Conservation (phyloP, 2,797 vertebrate species). For the Ambastaia sidthimunki region DNA sequence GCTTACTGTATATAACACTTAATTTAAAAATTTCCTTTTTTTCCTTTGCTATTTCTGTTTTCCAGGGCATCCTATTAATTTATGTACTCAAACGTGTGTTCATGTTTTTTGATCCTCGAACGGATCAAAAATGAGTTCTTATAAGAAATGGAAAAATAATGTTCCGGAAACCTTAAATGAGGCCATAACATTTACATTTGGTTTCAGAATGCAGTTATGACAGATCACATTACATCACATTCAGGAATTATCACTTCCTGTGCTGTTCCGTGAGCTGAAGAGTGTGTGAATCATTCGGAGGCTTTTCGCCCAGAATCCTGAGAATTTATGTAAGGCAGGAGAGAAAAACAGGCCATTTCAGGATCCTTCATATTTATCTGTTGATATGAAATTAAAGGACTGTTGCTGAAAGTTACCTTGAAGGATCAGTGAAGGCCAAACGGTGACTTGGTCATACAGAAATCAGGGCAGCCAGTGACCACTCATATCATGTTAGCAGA, state of each 20-base stretch:
- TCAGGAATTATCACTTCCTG: conserved; percentile 78
- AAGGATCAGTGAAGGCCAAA: neutral
- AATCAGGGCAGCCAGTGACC: neutral
- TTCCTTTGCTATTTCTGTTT: no score
- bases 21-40: no score
- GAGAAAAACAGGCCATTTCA: conserved; percentile 21
- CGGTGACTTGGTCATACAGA: neutral
- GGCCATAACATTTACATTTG: neutral
- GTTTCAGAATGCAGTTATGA: conserved; percentile 32
- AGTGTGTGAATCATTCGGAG: conserved; percentile 12
- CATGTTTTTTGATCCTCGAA: no score
- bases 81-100: no score
- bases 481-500: neutral
- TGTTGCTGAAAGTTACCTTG: neutral
- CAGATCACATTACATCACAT: conserved; percentile 57
- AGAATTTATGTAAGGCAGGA: conserved; percentile 84
- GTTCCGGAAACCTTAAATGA: neutral
- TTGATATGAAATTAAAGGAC: neutral
- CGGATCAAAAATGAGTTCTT: no score
- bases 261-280: conserved; percentile 39
- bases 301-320: conserved; percentile 74
- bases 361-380: conserved; percentile 4
- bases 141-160: neutral
- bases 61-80: no score
- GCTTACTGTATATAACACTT: no score